Evolutionary conservation across 2,113 vertebrate species (phyloP).

Genomic region (Meles meles): DNA sequence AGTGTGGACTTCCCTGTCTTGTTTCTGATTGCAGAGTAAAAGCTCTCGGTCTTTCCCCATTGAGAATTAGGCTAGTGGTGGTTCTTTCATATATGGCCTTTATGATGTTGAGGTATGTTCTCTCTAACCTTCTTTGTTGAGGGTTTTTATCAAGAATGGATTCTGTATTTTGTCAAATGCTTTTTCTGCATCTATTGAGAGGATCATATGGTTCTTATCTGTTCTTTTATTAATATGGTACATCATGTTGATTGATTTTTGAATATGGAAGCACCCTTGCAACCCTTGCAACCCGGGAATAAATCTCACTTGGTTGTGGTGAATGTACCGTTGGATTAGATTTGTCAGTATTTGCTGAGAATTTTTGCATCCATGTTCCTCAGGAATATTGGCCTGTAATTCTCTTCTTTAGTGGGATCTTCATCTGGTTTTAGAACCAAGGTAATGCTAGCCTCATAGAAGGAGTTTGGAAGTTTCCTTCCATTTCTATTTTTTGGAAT

Average conservation of each 20-base stretch:
- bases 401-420: too few relatives aligned
- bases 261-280: not conserved
- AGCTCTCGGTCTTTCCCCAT: not conserved
- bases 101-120: not conserved
- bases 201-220: not conserved
- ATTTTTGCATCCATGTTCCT: too few relatives aligned
- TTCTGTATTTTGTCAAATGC: not conserved
- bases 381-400: too few relatives aligned
- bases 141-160: not conserved
- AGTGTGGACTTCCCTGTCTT: not conserved
- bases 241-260: not conserved
- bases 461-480: too few relatives aligned
- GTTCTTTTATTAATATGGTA: not conserved
- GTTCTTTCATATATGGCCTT: not conserved
- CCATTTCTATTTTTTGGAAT: too few relatives aligned
- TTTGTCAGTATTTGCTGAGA: too few relatives aligned
- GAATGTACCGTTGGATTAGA: too few relatives aligned
- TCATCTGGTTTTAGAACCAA: too few relatives aligned
- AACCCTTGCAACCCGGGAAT: not conserved
- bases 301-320: not conserved
- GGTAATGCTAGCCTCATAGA: too few relatives aligned
- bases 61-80: not conserved
- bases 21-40: not conserved
- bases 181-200: not conserved
- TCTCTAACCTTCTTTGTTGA: not conserved